A percentile compares a stretch with the other conserved stretches of the same genome.
Conservation (phyloP, 1,140 invertebrate genomes). For the Rhagoletis pomonella region DNA sequence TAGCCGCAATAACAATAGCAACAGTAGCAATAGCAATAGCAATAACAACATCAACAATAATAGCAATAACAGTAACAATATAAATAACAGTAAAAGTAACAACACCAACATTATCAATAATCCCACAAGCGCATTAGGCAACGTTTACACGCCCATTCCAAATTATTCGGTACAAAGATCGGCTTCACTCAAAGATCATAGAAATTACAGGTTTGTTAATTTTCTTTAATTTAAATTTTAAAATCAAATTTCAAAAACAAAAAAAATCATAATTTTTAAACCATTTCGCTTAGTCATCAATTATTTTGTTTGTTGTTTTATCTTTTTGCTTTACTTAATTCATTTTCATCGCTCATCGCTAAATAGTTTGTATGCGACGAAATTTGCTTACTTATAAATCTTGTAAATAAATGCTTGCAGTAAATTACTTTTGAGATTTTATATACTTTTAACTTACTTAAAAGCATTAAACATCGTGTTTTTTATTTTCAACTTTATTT, state of each 20-base stretch:
- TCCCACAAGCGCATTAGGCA: constrained; percentile 61
- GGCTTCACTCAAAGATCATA: constrained; percentile 74
- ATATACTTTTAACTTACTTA: too few species aligned
- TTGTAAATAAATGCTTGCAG: neutral
- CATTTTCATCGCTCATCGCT: neutral
- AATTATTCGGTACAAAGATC: constrained; percentile 74
- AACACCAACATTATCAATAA: constrained; percentile 63
- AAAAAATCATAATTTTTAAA: neutral
- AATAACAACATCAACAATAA: constrained; percentile 57
- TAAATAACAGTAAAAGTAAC: constrained; percentile 55
- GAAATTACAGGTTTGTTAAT: constrained; percentile 73
- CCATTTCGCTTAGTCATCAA: neutral
- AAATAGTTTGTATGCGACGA: neutral
- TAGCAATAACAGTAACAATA: constrained; percentile 55
- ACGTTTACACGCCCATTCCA: constrained; percentile 67
- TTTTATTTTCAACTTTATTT: neutral
- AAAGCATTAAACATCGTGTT: neutral
- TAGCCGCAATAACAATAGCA: constrained; percentile 62
- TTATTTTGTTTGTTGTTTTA: constrained; percentile 16
- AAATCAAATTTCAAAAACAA: neutral
- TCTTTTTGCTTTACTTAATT: constrained; percentile 1
- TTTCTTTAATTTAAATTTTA: constrained; percentile 52
- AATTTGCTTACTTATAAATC: neutral
- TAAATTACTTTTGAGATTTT: neutral
- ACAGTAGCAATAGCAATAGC: constrained; percentile 60